Evolutionary conservation across 1,140 invertebrate species (phyloP).

Genomic region (Drosophila melanica): DNA sequence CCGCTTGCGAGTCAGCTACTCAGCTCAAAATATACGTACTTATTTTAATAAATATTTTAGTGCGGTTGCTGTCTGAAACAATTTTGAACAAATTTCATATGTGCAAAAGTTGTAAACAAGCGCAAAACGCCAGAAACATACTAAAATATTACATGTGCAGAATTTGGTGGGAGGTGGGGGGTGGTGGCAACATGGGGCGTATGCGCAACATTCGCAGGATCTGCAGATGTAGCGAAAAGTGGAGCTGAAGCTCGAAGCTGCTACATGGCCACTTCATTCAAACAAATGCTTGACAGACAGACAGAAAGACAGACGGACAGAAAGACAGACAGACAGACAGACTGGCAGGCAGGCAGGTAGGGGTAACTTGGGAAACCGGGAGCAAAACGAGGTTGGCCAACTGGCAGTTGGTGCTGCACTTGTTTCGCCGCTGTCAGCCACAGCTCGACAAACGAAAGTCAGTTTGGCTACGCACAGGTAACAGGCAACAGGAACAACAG

Average conservation of each 20-base stretch:
- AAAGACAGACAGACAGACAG: conserved; percentile 16
- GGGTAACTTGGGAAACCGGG: not conserved
- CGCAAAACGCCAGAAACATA: conserved; percentile 59
- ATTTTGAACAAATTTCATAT: conserved; percentile 67
- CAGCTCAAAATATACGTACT: no score
- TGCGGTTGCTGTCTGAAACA: conserved; percentile 21
- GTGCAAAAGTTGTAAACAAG: conserved; percentile 62
- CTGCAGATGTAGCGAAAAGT: conserved; percentile 1
- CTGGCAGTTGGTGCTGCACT: conserved; percentile 21
- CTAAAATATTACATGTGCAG: conserved; percentile 56
- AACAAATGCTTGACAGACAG: conserved; percentile 49
- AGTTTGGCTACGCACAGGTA: conserved; percentile 42
- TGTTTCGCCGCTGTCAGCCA: conserved; percentile 12
- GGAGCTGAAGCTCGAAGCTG: conserved; percentile 1
- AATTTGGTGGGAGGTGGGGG: no score
- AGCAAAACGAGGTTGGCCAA: conserved; percentile 1
- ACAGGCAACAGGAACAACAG: conserved; percentile 12
- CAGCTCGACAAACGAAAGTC: conserved; percentile 31
- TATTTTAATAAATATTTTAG: not conserved
- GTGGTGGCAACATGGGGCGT: conserved; percentile 19
- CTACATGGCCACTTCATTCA: conserved; percentile 32
- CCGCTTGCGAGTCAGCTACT: not conserved
- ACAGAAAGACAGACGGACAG: conserved; percentile 51
- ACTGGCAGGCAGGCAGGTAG: conserved; percentile 13
- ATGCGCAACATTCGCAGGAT: conserved; percentile 34